Conservation (phyloP, 64 coral and sea anemone species). For the Anthopleura sola region DNA sequence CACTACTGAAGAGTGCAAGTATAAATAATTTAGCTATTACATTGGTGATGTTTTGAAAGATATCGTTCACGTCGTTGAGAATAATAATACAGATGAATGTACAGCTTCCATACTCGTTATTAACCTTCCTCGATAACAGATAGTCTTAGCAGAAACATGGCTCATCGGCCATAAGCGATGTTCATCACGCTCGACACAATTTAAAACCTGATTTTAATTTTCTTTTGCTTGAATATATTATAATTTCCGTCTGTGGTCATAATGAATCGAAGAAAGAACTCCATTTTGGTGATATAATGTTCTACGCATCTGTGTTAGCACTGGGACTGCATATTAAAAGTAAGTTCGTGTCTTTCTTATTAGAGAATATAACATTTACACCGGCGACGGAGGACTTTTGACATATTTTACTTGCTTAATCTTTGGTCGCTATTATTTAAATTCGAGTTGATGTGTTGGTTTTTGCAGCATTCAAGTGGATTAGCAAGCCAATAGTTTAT, state of each 20-base stretch:
- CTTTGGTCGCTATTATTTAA: neutral
- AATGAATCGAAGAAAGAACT: neutral
- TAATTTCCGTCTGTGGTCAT: neutral
- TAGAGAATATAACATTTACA: no score
- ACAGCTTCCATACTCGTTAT: neutral
- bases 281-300: neutral
- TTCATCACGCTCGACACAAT: neutral
- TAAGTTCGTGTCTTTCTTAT: neutral
- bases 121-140: neutral
- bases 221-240: neutral
- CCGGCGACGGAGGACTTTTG: neutral
- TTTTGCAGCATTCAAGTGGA: neutral
- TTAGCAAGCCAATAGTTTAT: neutral
- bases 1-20: neutral
- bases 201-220: neutral
- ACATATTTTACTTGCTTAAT: neutral
- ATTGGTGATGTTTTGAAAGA: neutral
- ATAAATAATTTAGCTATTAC: constrained; percentile 5
- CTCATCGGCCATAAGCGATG: neutral
- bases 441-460: neutral
- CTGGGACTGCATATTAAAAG: constrained; percentile 21
- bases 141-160: neutral
- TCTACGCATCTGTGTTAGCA: constrained; percentile 8
- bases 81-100: neutral
- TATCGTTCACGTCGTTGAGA: neutral